Base-by-base conservation (phyloP, 2,888 invertebrate species). In the Eucriotettix oculatus region DNA sequence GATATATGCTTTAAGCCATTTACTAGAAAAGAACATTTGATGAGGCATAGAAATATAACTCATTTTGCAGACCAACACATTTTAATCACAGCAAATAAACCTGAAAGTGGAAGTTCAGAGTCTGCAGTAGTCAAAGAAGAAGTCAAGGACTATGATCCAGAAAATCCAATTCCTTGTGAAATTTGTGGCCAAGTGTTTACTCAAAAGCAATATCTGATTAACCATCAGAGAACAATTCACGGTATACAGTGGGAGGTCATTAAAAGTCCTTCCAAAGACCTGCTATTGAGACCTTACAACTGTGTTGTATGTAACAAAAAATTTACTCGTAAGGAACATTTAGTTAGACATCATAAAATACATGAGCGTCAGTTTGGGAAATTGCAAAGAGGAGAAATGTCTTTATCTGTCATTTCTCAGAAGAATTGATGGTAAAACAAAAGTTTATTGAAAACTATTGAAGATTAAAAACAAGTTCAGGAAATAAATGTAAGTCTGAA, bases 321-420 rank as follows among this genome's bases (percentile, higher is more conserved):
- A 17, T 67, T 67, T 41, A 67, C 67, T 11, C 60, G 67, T n/a
- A 61, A 65, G 29, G 67, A 67, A 61, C 67, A 67, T 58, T 56
- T 67, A 17, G 62, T 64, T n/a, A 58, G 66, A 52, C 67, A 67
- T 62, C 64, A 66, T 53, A 58, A 64, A 56, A 65, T 66, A 12
- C 67, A 67, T 59, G 61, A 62, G 42, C 63, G 63, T 48, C 48
- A 48, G 48, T 48, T 14, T 48, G 48, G 14, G 12, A n/a, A 12
- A 14, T n/a, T 48, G 12, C 48, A 48, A n/a, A n/a, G 14, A 48
- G 14, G 14, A 14, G 48, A 48, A 48, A 14, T 48, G 12, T 48
- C 48, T 7, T 5, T 14, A 14, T 48, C 48, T 48, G 48, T 48
- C 48, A 29, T 29, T 29, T 29, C 29, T 29, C 29, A 29, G 29